Conservation (phyloP, 2,888 invertebrate genomes). For the Julus scanicus region DNA sequence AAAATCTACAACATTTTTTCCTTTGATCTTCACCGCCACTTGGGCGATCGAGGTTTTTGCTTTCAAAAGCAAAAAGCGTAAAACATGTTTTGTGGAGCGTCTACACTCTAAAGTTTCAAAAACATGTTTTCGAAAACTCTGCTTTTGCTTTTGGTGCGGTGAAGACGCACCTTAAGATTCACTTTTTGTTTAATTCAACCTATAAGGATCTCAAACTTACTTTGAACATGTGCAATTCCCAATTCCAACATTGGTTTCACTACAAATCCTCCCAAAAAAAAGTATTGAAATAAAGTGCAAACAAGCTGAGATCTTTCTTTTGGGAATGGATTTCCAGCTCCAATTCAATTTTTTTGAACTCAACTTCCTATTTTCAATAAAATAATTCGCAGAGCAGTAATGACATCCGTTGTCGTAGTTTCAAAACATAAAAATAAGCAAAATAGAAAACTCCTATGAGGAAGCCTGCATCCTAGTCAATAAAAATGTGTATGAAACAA, state of each 20-base stretch:
- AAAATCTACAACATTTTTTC: no score
- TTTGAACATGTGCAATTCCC: neutral
- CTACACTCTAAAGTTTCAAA: no score
- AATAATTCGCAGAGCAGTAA: neutral
- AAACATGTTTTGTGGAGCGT: no score
- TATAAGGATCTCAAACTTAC: neutral
- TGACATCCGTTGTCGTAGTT: neutral
- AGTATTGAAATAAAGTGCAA: neutral
- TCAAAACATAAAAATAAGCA: neutral
- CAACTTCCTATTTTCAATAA: neutral
- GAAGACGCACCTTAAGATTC: no score
- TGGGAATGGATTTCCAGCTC: neutral
- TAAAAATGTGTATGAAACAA: neutral
- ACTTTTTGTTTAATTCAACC: no score
- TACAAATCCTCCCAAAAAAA: neutral
- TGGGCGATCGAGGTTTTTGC: no score
- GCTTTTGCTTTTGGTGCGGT: no score
- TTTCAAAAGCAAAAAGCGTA: no score
- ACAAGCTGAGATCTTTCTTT: neutral
- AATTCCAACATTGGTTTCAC: neutral
- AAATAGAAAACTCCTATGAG: neutral
- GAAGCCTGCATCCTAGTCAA: neutral
- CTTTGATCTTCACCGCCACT: no score
- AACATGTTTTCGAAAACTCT: no score
- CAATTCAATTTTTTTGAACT: neutral